These are phyloP conservation scores for Urophycis tenuis DNA, from an alignment of 2,797 vertebrate genomes.

Conservation along the genomic window DNA sequence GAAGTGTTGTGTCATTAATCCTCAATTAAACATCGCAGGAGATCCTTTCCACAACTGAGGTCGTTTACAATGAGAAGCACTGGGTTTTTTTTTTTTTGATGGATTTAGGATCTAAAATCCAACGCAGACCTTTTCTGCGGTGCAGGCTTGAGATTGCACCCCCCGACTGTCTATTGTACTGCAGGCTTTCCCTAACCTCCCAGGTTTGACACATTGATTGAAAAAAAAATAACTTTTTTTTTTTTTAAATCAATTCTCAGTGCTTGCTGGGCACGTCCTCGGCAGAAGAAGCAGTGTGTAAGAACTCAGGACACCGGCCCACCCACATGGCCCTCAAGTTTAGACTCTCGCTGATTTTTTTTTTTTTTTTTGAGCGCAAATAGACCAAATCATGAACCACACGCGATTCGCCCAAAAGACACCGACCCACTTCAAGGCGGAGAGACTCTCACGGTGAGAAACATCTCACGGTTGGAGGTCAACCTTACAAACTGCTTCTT, in stretches of 20 bases:
- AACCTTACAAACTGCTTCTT: conserved; percentile 57
- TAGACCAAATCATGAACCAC: neutral
- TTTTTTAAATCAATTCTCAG: neutral
- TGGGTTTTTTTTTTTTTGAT: neutral
- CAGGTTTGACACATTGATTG: neutral
- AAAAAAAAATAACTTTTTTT: neutral
- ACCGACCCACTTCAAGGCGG: neutral
- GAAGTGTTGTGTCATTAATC: neutral
- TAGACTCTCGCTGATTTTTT: neutral
- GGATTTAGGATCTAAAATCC: neutral
- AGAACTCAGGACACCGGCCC: conserved; percentile 10
- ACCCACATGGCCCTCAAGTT: neutral
- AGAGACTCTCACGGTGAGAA: neutral
- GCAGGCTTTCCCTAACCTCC: neutral
- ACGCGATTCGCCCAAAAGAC: neutral
- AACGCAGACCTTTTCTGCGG: neutral
- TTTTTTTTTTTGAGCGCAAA: neutral
- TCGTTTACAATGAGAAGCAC: neutral
- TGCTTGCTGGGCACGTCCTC: conserved; percentile 21
- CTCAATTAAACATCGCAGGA: neutral
- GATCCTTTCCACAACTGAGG: neutral
- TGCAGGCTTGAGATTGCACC: neutral
- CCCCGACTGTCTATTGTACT: neutral
- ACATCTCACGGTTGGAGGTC: neutral
- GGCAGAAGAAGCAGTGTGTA: conserved; percentile 56